These are phyloP conservation scores for Falco berigora DNA, from an alignment of 2,797 vertebrate genomes.

Conservation along the genomic window DNA sequence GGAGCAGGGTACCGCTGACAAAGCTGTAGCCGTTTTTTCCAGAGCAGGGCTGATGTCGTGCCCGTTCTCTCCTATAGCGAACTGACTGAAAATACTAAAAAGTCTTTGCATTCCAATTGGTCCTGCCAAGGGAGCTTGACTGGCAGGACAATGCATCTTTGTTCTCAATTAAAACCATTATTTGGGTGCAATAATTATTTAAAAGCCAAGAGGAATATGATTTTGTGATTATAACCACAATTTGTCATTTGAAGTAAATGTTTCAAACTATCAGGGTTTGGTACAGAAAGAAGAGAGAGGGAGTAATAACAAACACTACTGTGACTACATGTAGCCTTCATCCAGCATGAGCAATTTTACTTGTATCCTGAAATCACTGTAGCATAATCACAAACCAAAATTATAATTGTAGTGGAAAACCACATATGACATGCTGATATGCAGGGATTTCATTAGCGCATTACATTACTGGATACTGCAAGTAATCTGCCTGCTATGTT, in stretches of 20 bases:
- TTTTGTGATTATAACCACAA: background rate
- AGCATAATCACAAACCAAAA: background rate
- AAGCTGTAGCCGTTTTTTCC: background rate
- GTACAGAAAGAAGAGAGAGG: background rate
- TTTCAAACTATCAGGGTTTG: background rate
- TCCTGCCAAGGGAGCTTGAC: background rate
- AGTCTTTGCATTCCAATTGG: background rate
- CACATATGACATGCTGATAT: background rate
- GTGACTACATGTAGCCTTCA: background rate
- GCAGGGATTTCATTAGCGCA: background rate
- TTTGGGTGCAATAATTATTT: background rate
- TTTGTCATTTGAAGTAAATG: background rate
- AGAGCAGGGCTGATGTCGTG: background rate
- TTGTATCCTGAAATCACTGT: background rate
- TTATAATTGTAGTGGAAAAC: background rate
- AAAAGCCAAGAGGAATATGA: background rate
- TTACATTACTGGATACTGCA: background rate
- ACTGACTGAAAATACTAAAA: background rate
- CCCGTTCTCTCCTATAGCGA: background rate
- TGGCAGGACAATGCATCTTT: constrained; percentile 1
- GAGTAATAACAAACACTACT: background rate
- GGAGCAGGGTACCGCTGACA: fast-evolving
- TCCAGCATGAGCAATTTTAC: background rate
- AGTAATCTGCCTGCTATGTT: background rate
- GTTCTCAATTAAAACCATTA: constrained; percentile 25